Evolutionary conservation across 2,888 invertebrate species (phyloP), one percentile per base, ranked within the genome.

Genomic region (Lasioglossum figueresi): DNA sequence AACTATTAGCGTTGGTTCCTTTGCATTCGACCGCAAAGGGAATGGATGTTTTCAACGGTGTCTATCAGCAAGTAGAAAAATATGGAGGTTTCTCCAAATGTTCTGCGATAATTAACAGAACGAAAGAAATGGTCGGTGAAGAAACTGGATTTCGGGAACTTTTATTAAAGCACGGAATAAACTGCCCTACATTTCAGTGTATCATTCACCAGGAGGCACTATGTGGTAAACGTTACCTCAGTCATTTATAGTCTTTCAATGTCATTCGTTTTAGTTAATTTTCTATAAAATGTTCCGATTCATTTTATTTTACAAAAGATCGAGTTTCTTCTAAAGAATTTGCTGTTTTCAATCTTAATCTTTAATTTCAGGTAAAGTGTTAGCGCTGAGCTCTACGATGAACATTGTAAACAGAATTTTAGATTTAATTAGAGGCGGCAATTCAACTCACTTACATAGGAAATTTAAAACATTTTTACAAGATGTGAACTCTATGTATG

Each of bases 1-100:
- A 83, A 82, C n/a, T 83, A 16, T 23, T 85, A 16, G 19, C 68
- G 10, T 4, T 84, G 19, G 40, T 45, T 31, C 48, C 73, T 8
- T 52, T 82, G 27, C n/a, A 66, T 40, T 48, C 34, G 19, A 78
- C 43, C 14, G 66, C 73, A n/a, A 48, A 73, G 4, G 73, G 37
- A 27, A 4, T 10, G 3, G 66, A 77, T 37, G 66, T 77, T 19
- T 70, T 40, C 12, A 12, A 70, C 0, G 40, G 12, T 12, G 23
- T 40, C 12, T 40, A 40, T 4, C 10, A 70, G 4, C 40, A 70
- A 23, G 40, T 23, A n/a, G 40, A 40, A 70, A 37, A 40, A 19
- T 40, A 70, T 1, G 70, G 40, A 23, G 70, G 37, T 40, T 70
- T 70, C 12, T 19, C 37, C 1, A 70, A 68, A 19, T 68, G 68